Conservation (phyloP, 2,888 invertebrate species). For the Gasteruption jaculator region DNA sequence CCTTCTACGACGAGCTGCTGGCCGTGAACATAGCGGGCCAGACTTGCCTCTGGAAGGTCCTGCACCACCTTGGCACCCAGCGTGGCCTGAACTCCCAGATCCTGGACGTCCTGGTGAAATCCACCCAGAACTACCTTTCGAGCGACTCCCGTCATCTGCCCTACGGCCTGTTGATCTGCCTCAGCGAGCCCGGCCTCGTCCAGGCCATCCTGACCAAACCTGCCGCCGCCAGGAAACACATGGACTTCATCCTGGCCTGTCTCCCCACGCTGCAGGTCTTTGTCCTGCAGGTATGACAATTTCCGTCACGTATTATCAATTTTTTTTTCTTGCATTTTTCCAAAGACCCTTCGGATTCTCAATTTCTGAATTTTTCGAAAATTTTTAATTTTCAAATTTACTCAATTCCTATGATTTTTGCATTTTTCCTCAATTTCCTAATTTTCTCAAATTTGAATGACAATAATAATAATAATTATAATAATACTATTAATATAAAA, state of each 20-base stretch:
- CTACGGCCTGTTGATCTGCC: slow-evolving; percentile 54
- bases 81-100: slow-evolving; percentile 59
- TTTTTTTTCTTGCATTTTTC: background rate
- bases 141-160: slow-evolving; percentile 31
- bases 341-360: no score
- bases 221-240: slow-evolving; percentile 48
- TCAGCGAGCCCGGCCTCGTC: slow-evolving; percentile 49
- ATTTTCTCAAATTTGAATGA: no score
- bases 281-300: slow-evolving; percentile 61
- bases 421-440: no score
- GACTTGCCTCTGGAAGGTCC: slow-evolving; percentile 60
- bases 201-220: slow-evolving; percentile 53
- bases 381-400: no score
- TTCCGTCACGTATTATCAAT: background rate
- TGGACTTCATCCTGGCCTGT: slow-evolving; percentile 55
- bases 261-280: slow-evolving; percentile 55
- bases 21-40: slow-evolving; percentile 63
- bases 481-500: no score
- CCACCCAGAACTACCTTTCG: slow-evolving; percentile 36
- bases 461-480: no score
- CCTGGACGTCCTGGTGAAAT: slow-evolving; percentile 56
- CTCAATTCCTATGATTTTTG: no score
- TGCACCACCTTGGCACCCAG: slow-evolving; percentile 55
- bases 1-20: slow-evolving; percentile 62
- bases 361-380: no score